Evolutionary conservation across 2,888 invertebrate species (phyloP).

Genomic region (Pyrrhia umbra): DNA sequence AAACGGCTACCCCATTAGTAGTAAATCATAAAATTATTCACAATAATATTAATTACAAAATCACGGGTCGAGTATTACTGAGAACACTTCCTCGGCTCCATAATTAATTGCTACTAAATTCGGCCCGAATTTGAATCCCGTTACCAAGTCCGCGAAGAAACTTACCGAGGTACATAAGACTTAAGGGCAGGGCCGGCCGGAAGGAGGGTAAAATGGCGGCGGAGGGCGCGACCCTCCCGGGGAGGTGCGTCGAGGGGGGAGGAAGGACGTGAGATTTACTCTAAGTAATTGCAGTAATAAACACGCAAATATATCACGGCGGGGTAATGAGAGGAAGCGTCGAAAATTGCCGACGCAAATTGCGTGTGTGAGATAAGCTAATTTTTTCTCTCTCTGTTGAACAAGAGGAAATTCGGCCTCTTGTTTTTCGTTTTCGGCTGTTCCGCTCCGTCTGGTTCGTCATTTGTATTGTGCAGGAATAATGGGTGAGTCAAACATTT

Average conservation of each 20-base stretch:
- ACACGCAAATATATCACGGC: slow-evolving; percentile 90
- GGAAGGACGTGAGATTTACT: slow-evolving; percentile 91
- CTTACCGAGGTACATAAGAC: slow-evolving; percentile 90
- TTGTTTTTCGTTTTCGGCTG: slow-evolving; percentile 59
- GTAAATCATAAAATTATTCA: slow-evolving; percentile 80
- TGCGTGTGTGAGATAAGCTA: slow-evolving; percentile 90
- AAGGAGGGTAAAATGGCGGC: slow-evolving; percentile 88
- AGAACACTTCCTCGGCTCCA: slow-evolving; percentile 86
- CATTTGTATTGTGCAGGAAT: slow-evolving; percentile 52
- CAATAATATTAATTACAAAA: slow-evolving; percentile 85
- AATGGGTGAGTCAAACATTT: slow-evolving; percentile 34
- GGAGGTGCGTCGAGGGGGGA: slow-evolving; percentile 76
- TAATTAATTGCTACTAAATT: slow-evolving; percentile 91
- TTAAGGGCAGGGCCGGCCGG: slow-evolving; percentile 90
- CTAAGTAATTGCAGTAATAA: slow-evolving; percentile 91
- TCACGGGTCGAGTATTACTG: slow-evolving; percentile 81
- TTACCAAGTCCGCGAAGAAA: slow-evolving; percentile 90
- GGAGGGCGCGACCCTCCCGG: slow-evolving; percentile 87
- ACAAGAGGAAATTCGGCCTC: slow-evolving; percentile 60
- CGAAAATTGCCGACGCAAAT: slow-evolving; percentile 89
- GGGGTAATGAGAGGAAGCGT: slow-evolving; percentile 89
- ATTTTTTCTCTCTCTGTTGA: slow-evolving; percentile 80
- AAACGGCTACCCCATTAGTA: slow-evolving; percentile 67
- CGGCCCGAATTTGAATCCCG: slow-evolving; percentile 90
- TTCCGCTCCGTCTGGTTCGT: slow-evolving; percentile 57